A percentile compares a stretch with the other conserved stretches of the same genome.
Conservation (phyloP, 2,888 invertebrate genomes). For the Margaritifera margaritifera region DNA sequence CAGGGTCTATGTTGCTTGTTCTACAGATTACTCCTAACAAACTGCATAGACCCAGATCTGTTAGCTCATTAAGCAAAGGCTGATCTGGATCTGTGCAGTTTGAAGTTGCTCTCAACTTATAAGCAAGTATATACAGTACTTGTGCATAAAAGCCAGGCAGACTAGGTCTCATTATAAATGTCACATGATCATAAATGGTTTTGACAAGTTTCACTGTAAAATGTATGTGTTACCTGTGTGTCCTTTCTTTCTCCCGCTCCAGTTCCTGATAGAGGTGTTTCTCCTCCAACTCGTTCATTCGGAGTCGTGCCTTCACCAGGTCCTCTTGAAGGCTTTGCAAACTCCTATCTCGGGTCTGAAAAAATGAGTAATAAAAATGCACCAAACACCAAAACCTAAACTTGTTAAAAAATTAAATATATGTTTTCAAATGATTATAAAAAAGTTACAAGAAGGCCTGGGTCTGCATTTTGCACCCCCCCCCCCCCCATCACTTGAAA, state of each 20-base stretch:
- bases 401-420: neutral
- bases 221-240: conserved; percentile 54
- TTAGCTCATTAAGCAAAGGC: no score
- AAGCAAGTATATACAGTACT: no score
- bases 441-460: no score
- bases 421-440: neutral
- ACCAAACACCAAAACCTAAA: neutral
- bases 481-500: no score
- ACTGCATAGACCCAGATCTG: no score
- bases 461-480: no score
- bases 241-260: conserved; percentile 60
- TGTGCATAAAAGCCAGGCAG: no score
- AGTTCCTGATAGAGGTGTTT: conserved; percentile 56
- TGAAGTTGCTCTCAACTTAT: no score
- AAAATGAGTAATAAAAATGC: neutral
- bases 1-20: no score
- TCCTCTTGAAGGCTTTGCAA: conserved; percentile 73
- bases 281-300: conserved; percentile 63
- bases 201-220: neutral
- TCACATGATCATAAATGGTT: neutral
- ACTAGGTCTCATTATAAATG: no score
- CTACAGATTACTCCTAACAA: no score
- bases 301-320: conserved; percentile 70
- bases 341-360: conserved; percentile 68
- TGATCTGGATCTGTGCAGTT: no score